Percentiles rank a stretch among this genome's conserved stretches.
These are phyloP conservation scores for Lacerta agilis DNA, from an alignment of 2,797 vertebrate genomes.

Conservation along the genomic window DNA sequence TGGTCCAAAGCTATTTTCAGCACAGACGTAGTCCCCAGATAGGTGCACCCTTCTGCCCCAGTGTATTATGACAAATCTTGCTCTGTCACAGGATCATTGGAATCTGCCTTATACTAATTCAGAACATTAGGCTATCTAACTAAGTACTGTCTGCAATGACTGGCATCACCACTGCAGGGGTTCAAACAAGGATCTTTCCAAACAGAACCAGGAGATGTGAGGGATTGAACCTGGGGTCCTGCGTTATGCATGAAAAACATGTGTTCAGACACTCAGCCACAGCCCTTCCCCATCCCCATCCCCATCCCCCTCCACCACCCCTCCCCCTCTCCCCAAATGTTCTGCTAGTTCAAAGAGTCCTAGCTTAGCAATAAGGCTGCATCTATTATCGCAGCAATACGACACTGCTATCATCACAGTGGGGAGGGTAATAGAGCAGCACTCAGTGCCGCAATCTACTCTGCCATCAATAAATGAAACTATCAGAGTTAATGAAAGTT, in stretches of 20 bases:
- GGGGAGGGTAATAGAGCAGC: constrained; percentile 69
- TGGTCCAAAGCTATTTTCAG: background rate
- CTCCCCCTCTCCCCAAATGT: background rate
- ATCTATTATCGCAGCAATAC: constrained; percentile 69
- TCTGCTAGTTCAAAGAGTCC: constrained; percentile 58
- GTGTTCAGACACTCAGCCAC: background rate
- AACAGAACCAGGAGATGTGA: background rate
- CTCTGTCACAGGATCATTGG: background rate
- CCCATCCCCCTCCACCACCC: background rate
- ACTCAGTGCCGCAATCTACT: constrained; percentile 71
- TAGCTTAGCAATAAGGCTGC: constrained; percentile 67
- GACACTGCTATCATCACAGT: constrained; percentile 77
- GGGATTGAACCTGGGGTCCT: background rate
- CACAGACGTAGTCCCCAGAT: background rate
- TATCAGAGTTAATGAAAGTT: constrained; percentile 75
- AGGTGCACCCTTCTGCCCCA: background rate
- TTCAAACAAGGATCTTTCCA: background rate
- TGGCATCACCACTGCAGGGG: background rate
- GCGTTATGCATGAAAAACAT: background rate
- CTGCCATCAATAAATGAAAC: constrained; percentile 68
- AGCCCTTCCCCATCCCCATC: background rate
- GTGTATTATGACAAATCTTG: background rate
- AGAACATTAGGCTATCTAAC: background rate
- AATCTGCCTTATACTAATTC: background rate
- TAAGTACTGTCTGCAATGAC: background rate